Conservation (phyloP, 1,140 invertebrate genomes). For the Trigoniulus corallinus region DNA sequence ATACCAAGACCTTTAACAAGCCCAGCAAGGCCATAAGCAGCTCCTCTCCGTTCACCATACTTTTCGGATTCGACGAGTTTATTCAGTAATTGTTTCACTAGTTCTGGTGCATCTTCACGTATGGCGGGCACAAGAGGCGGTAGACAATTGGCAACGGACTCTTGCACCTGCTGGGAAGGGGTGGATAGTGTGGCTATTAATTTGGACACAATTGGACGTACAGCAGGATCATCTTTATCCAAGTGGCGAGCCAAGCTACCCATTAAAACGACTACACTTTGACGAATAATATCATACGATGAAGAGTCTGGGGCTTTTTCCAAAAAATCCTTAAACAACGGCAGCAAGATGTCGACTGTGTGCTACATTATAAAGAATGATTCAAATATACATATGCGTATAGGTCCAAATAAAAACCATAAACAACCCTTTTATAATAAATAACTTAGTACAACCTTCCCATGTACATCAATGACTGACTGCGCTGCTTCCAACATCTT, state of each 20-base stretch:
- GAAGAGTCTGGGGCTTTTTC: constrained; percentile 76
- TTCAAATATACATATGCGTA: too few relatives aligned
- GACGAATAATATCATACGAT: constrained; percentile 79
- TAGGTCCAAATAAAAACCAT: too few relatives aligned
- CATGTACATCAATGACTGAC: constrained; percentile 74
- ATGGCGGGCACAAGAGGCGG: constrained; percentile 83
- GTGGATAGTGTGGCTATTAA: constrained; percentile 83
- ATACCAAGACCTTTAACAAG: constrained; percentile 91
- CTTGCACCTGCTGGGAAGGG: constrained; percentile 94
- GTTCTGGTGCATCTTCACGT: constrained; percentile 67
- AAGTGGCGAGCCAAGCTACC: constrained; percentile 89
- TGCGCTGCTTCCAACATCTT: constrained; percentile 90
- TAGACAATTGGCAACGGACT: constrained; percentile 91
- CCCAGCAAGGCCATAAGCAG: constrained; percentile 34
- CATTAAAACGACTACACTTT: constrained; percentile 93
- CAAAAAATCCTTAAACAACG: constrained; percentile 77
- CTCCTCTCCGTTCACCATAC: constrained; percentile 80
- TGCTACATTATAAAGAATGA: too few relatives aligned
- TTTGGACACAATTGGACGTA: constrained; percentile 78
- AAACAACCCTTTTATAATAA: too few relatives aligned
- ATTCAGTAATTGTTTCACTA: constrained; percentile 74
- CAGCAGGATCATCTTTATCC: constrained; percentile 73
- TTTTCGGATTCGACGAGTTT: constrained; percentile 82
- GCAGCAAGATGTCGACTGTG: constrained; percentile 49
- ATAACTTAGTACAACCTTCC: constrained; percentile 40